phyloP scores from a whole-genome alignment of 2,888 invertebrate species.

The Orgyia antiqua region DNA sequence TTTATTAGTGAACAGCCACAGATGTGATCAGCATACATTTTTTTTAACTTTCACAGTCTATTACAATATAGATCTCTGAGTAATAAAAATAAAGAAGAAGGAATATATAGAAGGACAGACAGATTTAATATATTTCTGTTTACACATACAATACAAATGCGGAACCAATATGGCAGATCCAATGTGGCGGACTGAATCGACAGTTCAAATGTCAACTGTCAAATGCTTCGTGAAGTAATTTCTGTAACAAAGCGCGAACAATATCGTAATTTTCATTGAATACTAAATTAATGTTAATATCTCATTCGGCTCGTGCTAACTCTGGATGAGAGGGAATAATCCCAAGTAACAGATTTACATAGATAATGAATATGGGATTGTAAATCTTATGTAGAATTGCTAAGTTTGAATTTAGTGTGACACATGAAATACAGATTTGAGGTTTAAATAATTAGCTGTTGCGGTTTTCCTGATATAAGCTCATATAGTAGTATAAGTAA shows the following conservation, averaged over 20 bases:
- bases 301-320: conserved; percentile 44
- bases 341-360: conserved; percentile 40
- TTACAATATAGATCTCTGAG: no score
- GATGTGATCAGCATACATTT: no score
- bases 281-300: conserved; percentile 37
- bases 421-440: background rate
- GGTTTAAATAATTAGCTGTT: conserved; percentile 5
- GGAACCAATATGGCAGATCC: no score
- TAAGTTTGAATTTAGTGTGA: conserved; percentile 15
- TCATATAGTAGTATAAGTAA: no score
- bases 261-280: conserved; percentile 40
- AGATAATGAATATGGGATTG: conserved; percentile 22
- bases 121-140: no score
- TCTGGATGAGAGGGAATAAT: conserved; percentile 45
- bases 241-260: conserved; percentile 20
- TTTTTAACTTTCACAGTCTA: no score
- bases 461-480: conserved; percentile 1
- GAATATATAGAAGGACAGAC: no score
- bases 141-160: no score
- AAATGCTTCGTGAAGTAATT: conserved; percentile 16
- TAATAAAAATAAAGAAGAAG: no score
- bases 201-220: conserved; percentile 9
- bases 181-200: conserved; percentile 5
- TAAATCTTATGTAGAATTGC: conserved; percentile 24
- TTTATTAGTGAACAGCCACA: no score